phyloP scores from a whole-genome alignment of 2,888 invertebrate genomes.

The Heliconius sara region DNA sequence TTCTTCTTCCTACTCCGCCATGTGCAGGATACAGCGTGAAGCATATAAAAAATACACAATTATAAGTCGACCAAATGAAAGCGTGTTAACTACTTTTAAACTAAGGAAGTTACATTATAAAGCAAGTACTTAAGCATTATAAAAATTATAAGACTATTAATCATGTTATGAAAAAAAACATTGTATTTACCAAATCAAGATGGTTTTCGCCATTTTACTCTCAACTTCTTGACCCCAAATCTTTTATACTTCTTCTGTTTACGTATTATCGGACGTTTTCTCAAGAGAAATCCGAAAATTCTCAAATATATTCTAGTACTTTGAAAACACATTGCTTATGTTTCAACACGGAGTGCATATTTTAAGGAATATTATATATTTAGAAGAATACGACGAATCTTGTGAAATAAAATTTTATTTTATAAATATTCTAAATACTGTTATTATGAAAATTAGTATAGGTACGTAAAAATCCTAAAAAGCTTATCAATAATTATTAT shows the following conservation, averaged over 20 bases:
- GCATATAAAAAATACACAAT: too few species aligned
- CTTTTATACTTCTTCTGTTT: constrained; percentile 66
- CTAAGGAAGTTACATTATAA: too few species aligned
- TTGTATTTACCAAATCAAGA: constrained; percentile 63
- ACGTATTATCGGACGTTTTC: constrained; percentile 54
- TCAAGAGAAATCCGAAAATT: constrained; percentile 60
- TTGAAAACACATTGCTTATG: constrained; percentile 69
- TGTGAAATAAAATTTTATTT: neutral
- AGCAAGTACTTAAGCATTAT: too few species aligned
- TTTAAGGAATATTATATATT: neutral
- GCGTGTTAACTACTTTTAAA: too few species aligned
- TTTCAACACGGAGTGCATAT: neutral
- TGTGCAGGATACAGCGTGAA: too few species aligned
- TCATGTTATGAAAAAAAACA: neutral
- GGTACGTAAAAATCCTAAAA: too few species aligned
- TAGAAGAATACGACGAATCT: neutral
- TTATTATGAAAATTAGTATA: too few species aligned
- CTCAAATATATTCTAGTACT: constrained; percentile 55
- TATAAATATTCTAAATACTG: neutral
- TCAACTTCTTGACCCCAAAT: constrained; percentile 62
- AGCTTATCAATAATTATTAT: neutral
- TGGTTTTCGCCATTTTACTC: constrained; percentile 70
- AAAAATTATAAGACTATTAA: too few species aligned
- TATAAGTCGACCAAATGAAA: too few species aligned
- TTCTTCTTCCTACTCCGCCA: too few species aligned